phyloP scores from a whole-genome alignment of 37 sponge, comb jelly and placozoan species.

The Agelas oroides region DNA sequence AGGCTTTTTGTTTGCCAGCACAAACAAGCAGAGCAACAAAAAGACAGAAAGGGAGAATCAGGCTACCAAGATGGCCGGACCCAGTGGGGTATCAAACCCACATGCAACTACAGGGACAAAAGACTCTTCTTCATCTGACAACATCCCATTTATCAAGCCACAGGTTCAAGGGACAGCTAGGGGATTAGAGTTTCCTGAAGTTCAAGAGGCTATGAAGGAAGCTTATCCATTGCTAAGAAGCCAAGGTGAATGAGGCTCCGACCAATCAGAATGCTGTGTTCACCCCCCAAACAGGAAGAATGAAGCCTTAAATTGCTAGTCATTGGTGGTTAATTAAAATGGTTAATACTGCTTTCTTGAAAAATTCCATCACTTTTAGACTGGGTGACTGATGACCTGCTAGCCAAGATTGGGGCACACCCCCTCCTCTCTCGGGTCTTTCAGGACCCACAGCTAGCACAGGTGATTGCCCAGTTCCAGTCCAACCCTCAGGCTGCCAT shows the following conservation, averaged over 20 bases:
- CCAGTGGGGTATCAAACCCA: too few species aligned
- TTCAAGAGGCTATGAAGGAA: conserved; percentile 77
- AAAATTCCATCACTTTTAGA: conserved; percentile 30
- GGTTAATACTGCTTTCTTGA: neutral
- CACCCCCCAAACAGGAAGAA: too few species aligned
- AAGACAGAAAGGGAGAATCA: neutral
- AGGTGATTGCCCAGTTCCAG: conserved; percentile 60
- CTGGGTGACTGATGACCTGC: conserved; percentile 86
- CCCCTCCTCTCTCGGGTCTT: conserved; percentile 68
- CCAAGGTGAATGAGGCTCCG: conserved; percentile 16
- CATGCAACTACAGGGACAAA: neutral
- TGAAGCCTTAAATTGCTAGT: too few species aligned
- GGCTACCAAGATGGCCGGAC: too few species aligned
- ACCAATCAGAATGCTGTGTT: too few species aligned
- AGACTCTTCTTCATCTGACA: neutral
- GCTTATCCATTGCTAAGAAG: conserved; percentile 39
- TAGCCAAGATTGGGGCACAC: conserved; percentile 71
- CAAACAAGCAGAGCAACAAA: neutral
- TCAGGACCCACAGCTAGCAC: conserved; percentile 60
- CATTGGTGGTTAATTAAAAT: too few species aligned
- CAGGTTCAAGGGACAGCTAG: neutral
- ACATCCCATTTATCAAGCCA: conserved; percentile 47
- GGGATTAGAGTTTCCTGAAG: conserved; percentile 59
- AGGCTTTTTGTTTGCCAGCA: conserved; percentile 63
- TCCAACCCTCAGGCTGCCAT: conserved; percentile 59